A percentile compares a stretch with the other conserved stretches of the same genome.
Evolutionary conservation across 1,140 invertebrate species (phyloP).

Genomic region (Metopolophium dirhodum): DNA sequence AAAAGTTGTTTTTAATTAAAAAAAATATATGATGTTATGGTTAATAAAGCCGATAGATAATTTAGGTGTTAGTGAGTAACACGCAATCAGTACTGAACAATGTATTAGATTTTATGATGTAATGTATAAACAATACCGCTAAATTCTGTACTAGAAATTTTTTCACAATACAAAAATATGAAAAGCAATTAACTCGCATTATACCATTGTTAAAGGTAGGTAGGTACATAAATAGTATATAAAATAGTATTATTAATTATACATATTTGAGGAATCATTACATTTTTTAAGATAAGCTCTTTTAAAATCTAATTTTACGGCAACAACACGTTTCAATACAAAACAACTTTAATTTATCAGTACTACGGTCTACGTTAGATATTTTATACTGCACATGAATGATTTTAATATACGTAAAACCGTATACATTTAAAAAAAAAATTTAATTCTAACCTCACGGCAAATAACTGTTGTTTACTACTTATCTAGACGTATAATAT

Average conservation of each 20-base stretch:
- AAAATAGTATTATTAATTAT: not conserved
- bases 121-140: not conserved
- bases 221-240: not conserved
- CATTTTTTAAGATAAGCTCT: not conserved
- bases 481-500: not conserved
- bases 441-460: not conserved
- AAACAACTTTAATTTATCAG: not conserved
- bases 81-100: not conserved
- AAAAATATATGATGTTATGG: not conserved
- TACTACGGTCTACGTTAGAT: not conserved
- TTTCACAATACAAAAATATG: not conserved
- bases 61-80: not conserved
- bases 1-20: not conserved
- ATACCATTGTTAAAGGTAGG: not conserved
- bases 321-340: conserved; percentile 6
- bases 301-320: not conserved
- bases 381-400: conserved; percentile 32
- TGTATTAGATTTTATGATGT: not conserved
- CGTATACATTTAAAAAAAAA: not conserved
- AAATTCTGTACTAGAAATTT: not conserved
- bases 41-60: not conserved
- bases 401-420: not conserved
- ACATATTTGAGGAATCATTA: not conserved
- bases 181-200: not conserved
- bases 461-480: not conserved